Evolutionary conservation across 2,797 vertebrate genomes (phyloP).

Genomic region (Furcifer pardalis): DNA sequence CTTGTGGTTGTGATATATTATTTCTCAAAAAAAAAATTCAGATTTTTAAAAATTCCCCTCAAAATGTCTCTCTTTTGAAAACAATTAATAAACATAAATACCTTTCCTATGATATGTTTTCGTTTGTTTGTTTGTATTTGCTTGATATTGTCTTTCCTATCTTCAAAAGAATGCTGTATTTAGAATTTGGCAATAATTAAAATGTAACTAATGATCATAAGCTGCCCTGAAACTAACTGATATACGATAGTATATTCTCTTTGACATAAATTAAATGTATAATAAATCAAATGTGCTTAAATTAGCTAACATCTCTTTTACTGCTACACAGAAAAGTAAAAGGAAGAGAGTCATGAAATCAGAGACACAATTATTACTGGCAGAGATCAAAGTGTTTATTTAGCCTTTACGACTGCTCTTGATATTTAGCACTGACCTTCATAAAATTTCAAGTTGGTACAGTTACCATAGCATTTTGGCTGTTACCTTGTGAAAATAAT

Average conservation of each 20-base stretch:
- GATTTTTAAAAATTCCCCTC: not conserved
- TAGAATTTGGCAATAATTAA: not conserved
- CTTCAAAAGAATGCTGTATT: not conserved
- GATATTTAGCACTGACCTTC: constrained; percentile 59
- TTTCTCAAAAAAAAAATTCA: not conserved
- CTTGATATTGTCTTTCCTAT: not conserved
- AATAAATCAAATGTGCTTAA: not conserved
- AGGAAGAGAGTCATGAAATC: constrained; percentile 18
- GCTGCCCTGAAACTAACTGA: not conserved
- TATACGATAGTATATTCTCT: not conserved
- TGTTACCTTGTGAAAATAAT: constrained; percentile 23
- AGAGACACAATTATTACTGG: constrained; percentile 22
- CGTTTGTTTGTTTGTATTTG: not conserved
- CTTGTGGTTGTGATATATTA: not conserved
- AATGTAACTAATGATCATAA: not conserved
- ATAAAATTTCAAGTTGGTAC: constrained; percentile 47
- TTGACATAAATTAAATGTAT: not conserved
- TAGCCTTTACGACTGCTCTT: constrained; percentile 16
- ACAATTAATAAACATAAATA: not conserved
- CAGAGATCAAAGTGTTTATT: constrained; percentile 25
- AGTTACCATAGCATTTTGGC: constrained; percentile 44
- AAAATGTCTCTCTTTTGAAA: not conserved
- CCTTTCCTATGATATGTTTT: not conserved
- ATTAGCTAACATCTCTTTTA: not conserved
- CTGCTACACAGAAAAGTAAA: not conserved